Evolutionary conservation across 2,888 invertebrate genomes (phyloP), one percentile per base, ranked within the genome.

Genomic region (Acrocera orbiculus): DNA sequence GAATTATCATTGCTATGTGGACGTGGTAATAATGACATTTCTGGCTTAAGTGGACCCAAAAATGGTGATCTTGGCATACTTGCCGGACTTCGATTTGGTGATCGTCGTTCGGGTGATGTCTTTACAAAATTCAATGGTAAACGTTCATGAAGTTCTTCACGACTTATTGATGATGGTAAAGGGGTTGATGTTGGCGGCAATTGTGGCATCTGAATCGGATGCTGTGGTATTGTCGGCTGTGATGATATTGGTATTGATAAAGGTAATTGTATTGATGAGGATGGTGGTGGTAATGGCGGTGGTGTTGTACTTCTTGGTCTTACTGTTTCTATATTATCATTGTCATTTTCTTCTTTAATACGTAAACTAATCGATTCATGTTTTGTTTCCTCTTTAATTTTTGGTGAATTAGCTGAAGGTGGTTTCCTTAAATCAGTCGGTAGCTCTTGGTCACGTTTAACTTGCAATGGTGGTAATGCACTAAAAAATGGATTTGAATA

Each of bases 1-100:
- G 92, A 89, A 58, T 90, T 92, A 57, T 90, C 89, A 52, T 83
- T 86, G 56, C 86, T 86, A 39, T 86, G 86, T 1, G 89, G 89
- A 32, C 86, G 70, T 2, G 89, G 89, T 44, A 60, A 40, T 6
- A 60, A 47, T 1, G 60, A 50, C 46, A 62, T 57, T 34, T 58
- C 58, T 32, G 57, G 58, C 37, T 59, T 58, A 37, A 59, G 52
- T 4, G 58, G 56, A 39, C 58, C 58, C 33, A 57, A 53, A 40
- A 57, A 59, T 5, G 61, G 54, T 11, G 59, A 54, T 2, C 56
- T 46, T 9, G 58, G 55, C 30, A 56, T 57, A 41, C 58, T 53
- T 16, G 56, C 58, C 0, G 58, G 57, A 10, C 58, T 57, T 1
- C 56, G 49, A 3, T 52, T 54, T 3, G 60, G 60, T 7, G 59